Base-by-base conservation (phyloP, 2,888 invertebrate species). In the Tineola bisselliella region DNA sequence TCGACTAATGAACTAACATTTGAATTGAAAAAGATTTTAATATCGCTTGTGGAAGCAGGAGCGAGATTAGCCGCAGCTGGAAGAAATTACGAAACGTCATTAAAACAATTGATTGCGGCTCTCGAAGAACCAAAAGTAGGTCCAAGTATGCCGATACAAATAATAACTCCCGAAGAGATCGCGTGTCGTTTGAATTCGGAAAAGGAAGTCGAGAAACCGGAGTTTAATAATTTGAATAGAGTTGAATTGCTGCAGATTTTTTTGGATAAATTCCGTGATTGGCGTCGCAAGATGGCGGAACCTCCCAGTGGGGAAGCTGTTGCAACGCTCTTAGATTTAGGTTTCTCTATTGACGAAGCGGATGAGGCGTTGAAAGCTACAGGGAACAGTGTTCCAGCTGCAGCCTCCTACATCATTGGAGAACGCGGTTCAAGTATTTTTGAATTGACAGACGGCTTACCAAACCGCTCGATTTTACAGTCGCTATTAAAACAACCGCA, bases 31-130 rank as follows among this genome's bases (percentile, higher is more conserved):
- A 87, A 87, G 64, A 87, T 87, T 25, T 64, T 87, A 0, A 87
- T 87, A 64, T 84, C 86, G 0, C 64, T 87, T 17, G 78, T 87
- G 30, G 86, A 86, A 70, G 84, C 84, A 0, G 87, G 87, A 0
- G 87, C 87, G 0, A 66, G 81, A 0, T 68, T 87, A 0, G 87
- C 86, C 0, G 84, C 87, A 0, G 75, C 79, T 0, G 84, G 87
- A 0, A 72, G 77, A 2, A 81, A 82, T 64, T 86, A 83, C 60
- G 83, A 84, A 64, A 72, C 74, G 66, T 76, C 84, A 0, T 62
- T 87, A 11, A 75, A 75, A 0, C 82, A 84, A 60, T 65, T 87
- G 0, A 73, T 77, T 0, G 77, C 83, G 0, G 86, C 86, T 0
- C 67, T 87, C 30, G 82, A 83, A 1, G 80, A 79, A 31, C 84